phyloP scores from a whole-genome alignment of 2,888 invertebrate species.

The Pegoplata infirma region DNA sequence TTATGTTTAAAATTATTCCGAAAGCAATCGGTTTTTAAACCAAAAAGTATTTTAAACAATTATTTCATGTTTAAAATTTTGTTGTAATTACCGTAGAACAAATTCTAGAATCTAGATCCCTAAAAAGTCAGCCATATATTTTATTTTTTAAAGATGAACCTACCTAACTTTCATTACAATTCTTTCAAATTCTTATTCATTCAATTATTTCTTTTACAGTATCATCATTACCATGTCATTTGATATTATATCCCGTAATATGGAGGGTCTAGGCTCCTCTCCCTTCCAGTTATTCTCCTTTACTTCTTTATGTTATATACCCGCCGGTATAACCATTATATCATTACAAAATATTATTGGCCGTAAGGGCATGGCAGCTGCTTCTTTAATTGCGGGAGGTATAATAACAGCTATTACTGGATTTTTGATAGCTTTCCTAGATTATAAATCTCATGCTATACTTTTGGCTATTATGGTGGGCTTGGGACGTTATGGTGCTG shows the following conservation, averaged over 20 bases:
- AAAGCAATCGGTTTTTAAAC: too few relatives aligned
- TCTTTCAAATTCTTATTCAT: not conserved
- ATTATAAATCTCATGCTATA: slow-evolving; percentile 73
- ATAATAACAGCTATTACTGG: slow-evolving; percentile 79
- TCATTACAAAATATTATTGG: slow-evolving; percentile 76
- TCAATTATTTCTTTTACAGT: slow-evolving; percentile 70
- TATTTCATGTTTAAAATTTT: too few relatives aligned
- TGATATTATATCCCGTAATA: slow-evolving; percentile 81
- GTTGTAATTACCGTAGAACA: too few relatives aligned
- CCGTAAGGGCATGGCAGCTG: slow-evolving; percentile 80
- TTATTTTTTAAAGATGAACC: not conserved
- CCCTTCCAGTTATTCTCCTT: slow-evolving; percentile 80
- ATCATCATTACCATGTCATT: slow-evolving; percentile 81
- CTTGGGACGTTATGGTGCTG: slow-evolving; percentile 80
- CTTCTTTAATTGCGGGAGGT: slow-evolving; percentile 79
- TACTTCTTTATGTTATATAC: slow-evolving; percentile 80
- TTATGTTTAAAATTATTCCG: too few relatives aligned
- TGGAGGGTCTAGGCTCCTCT: slow-evolving; percentile 80
- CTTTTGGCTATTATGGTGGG: slow-evolving; percentile 78
- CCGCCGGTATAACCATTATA: slow-evolving; percentile 77
- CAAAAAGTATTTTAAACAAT: too few relatives aligned
- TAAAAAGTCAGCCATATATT: too few relatives aligned
- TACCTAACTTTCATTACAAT: not conserved
- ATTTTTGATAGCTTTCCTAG: slow-evolving; percentile 76
- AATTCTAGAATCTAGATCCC: too few relatives aligned